Percentiles rank a stretch among this genome's conserved stretches.
These are phyloP conservation scores for Lordiphosa clarofinis DNA, from an alignment of 1,140 invertebrate genomes.

Conservation along the genomic window DNA sequence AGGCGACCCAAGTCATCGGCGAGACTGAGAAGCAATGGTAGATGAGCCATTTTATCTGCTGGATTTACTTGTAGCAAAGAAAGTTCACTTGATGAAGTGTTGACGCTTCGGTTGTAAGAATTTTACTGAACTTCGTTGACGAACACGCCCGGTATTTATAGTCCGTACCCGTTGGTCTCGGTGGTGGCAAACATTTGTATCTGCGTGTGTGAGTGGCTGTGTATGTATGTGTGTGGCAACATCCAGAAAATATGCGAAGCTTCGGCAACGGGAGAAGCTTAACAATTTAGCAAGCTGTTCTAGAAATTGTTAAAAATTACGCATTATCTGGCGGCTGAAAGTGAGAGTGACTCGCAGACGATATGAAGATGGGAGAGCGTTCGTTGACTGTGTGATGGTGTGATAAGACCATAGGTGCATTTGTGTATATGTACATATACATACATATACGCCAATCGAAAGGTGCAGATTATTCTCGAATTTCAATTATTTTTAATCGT, in stretches of 20 bases:
- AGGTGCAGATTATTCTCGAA: slow-evolving; percentile 16
- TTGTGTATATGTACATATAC: no score
- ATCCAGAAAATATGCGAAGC: slow-evolving; percentile 30
- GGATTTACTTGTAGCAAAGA: background rate
- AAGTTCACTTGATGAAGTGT: slow-evolving; percentile 15
- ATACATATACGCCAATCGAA: background rate
- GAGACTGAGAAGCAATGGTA: slow-evolving; percentile 65
- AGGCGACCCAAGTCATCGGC: slow-evolving; percentile 67
- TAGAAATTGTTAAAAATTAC: slow-evolving; percentile 41
- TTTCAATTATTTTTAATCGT: no score
- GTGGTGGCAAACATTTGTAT: slow-evolving; percentile 18
- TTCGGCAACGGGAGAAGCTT: slow-evolving; percentile 24
- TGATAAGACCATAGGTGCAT: slow-evolving; percentile 15
- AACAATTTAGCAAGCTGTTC: slow-evolving; percentile 37
- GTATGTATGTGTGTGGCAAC: slow-evolving; percentile 1
- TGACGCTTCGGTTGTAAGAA: slow-evolving; percentile 33
- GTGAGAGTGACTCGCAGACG: slow-evolving; percentile 26
- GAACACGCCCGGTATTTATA: slow-evolving; percentile 53
- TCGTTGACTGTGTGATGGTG: slow-evolving; percentile 3
- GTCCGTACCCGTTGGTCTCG: slow-evolving; percentile 14
- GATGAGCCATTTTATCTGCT: slow-evolving; percentile 46
- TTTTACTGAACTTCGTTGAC: slow-evolving; percentile 50
- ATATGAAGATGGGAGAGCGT: background rate
- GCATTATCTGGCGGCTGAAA: slow-evolving; percentile 33
- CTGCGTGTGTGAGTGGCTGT: slow-evolving; percentile 11